These are phyloP conservation scores for Euborellia annulipes DNA, from an alignment of 1,140 invertebrate genomes.

Conservation along the genomic window DNA sequence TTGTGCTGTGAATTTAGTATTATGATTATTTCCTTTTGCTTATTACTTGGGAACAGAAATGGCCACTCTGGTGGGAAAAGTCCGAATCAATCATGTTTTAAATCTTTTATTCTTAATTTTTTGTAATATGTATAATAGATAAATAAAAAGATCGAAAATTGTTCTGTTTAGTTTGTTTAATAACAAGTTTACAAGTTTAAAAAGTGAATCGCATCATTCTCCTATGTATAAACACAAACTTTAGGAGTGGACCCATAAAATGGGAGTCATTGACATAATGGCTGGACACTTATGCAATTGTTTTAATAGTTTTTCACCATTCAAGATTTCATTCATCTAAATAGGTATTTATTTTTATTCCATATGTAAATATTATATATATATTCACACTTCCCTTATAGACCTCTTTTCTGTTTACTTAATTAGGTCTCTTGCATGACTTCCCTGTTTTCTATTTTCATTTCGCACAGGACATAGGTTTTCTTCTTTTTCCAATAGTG, in stretches of 20 bases:
- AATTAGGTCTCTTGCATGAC: background rate
- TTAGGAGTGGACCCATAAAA: slow-evolving; percentile 10
- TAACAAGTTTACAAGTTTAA: too few species aligned
- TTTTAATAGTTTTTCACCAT: slow-evolving; percentile 7
- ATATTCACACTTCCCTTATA: background rate
- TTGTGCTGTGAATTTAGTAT: too few species aligned
- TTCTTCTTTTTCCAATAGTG: too few species aligned
- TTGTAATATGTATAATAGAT: background rate
- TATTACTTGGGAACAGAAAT: background rate
- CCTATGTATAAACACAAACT: slow-evolving; percentile 7
- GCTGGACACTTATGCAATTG: slow-evolving; percentile 9
- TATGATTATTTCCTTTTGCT: too few species aligned
- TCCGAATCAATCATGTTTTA: slow-evolving; percentile 5
- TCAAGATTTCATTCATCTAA: background rate
- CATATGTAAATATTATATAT: background rate
- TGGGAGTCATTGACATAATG: slow-evolving; percentile 16
- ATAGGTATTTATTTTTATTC: slow-evolving; percentile 1
- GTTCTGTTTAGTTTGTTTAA: slow-evolving; percentile 1
- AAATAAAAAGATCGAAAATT: slow-evolving; percentile 1
- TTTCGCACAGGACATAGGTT: background rate
- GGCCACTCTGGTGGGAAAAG: slow-evolving; percentile 9
- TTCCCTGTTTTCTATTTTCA: background rate
- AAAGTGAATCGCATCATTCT: too few species aligned
- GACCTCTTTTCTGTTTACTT: background rate
- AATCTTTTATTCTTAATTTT: background rate